A percentile compares a stretch with the other conserved stretches of the same genome.
Evolutionary conservation across 2,888 invertebrate genomes (phyloP).

Genomic region (Oxystoma pomonae): DNA sequence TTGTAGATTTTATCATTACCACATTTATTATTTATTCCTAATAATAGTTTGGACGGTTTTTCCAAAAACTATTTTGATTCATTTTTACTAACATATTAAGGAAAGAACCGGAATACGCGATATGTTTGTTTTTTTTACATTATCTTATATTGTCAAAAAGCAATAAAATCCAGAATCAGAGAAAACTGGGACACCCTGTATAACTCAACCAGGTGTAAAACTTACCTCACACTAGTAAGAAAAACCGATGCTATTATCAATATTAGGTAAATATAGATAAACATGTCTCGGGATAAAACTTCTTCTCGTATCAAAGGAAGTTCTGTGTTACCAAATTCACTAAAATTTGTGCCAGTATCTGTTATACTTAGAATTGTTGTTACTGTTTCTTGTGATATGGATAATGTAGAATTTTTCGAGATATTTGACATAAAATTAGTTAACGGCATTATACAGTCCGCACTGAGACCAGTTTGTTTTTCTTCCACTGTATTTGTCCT

Average conservation of each 20-base stretch:
- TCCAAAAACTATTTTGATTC: too few species aligned
- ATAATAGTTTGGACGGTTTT: too few species aligned
- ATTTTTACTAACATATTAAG: too few species aligned
- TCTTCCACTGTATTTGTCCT: constrained; percentile 21
- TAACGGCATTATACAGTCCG: background rate
- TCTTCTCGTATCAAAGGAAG: too few species aligned
- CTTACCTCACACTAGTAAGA: constrained; percentile 22
- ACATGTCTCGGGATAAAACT: constrained; percentile 11
- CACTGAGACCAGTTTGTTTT: background rate
- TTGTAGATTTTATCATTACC: too few species aligned
- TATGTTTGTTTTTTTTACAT: too few species aligned
- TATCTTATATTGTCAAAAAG: too few species aligned
- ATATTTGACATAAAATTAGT: too few species aligned
- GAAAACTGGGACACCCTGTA: background rate
- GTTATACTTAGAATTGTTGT: constrained; percentile 2
- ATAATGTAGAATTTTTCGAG: background rate
- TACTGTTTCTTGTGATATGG: background rate
- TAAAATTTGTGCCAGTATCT: background rate
- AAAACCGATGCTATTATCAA: constrained; percentile 15
- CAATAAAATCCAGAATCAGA: too few species aligned
- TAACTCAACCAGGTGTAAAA: background rate
- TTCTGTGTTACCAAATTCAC: background rate
- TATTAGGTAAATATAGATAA: constrained; percentile 18
- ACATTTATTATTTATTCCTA: too few species aligned
- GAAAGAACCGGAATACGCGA: too few species aligned